Evolutionary conservation across 1,140 invertebrate genomes (phyloP).

Genomic region (Spodoptera litura): DNA sequence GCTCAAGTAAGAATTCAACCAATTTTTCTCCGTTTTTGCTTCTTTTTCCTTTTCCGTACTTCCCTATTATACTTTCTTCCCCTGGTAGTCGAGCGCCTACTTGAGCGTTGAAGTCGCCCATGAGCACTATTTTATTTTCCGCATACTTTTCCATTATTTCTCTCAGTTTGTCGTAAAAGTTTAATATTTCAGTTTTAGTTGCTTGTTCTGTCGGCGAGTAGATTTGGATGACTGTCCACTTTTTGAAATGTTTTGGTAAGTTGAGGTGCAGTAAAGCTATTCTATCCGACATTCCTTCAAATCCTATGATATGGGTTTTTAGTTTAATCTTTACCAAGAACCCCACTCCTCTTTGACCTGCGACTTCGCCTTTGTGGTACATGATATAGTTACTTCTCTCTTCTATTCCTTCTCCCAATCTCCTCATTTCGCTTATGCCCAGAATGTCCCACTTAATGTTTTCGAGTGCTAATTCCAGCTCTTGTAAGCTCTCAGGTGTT

Average conservation of each 20-base stretch:
- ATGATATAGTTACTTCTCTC: slow-evolving; percentile 48
- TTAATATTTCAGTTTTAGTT: slow-evolving; percentile 40
- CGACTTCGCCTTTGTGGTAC: slow-evolving; percentile 56
- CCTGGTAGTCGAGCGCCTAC: slow-evolving; percentile 46
- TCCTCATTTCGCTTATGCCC: slow-evolving; percentile 60
- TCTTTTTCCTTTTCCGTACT: slow-evolving; percentile 58
- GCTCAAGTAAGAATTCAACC: slow-evolving; percentile 54
- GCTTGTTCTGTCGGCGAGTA: slow-evolving; percentile 63
- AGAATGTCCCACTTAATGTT: slow-evolving; percentile 57
- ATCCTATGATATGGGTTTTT: slow-evolving; percentile 49
- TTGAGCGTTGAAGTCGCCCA: slow-evolving; percentile 65
- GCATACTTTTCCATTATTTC: slow-evolving; percentile 52
- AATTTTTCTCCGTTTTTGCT: slow-evolving; percentile 61
- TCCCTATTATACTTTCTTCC: slow-evolving; percentile 59
- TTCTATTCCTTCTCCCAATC: slow-evolving; percentile 59
- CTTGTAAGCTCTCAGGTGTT: slow-evolving; percentile 54
- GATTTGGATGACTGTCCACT: slow-evolving; percentile 58
- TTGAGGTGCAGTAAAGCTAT: slow-evolving; percentile 48
- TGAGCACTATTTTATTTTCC: slow-evolving; percentile 55
- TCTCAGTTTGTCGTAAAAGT: slow-evolving; percentile 54
- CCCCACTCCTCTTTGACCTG: slow-evolving; percentile 57
- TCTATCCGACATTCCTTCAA: slow-evolving; percentile 54
- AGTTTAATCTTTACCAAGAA: slow-evolving; percentile 55
- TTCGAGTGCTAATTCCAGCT: slow-evolving; percentile 50
- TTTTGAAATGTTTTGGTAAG: slow-evolving; percentile 46